Conservation (phyloP, 2,888 invertebrate genomes). For the Marasmarcha lunaedactyla region DNA sequence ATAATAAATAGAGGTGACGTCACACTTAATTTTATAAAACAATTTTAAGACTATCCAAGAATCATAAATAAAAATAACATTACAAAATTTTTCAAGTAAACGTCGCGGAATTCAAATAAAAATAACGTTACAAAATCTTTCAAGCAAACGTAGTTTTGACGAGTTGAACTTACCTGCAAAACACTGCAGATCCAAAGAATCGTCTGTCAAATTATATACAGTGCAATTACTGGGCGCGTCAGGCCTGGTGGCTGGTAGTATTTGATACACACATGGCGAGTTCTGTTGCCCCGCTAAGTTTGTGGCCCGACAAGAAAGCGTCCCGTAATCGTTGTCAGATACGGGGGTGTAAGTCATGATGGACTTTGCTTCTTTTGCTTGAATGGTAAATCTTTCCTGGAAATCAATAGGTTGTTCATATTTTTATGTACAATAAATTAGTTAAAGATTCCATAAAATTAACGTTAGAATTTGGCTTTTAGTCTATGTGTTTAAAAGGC, state of each 20-base stretch:
- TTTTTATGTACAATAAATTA: no score
- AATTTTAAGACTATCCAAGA: no score
- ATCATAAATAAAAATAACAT: no score
- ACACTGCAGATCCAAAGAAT: conserved; percentile 81
- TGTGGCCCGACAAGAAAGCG: conserved; percentile 79
- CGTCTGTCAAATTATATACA: conserved; percentile 81
- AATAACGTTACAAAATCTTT: no score
- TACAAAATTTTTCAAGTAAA: no score
- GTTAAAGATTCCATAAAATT: no score
- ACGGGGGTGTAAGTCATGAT: conserved; percentile 83
- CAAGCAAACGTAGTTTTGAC: no score
- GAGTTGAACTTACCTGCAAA: conserved; percentile 62
- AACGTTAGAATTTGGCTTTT: no score
- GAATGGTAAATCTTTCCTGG: conserved; percentile 70
- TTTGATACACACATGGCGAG: conserved; percentile 80
- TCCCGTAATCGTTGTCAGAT: conserved; percentile 84
- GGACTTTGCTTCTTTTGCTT: conserved; percentile 67
- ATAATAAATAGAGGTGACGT: no score
- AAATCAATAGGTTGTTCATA: neutral
- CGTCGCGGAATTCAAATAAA: no score
- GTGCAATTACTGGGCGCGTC: conserved; percentile 85
- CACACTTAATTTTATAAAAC: no score
- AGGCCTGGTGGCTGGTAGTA: conserved; percentile 82
- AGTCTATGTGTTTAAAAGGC: no score
- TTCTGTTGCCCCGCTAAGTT: conserved; percentile 79